Evolutionary conservation across 2,113 vertebrate species (phyloP).

Genomic region (Mixornis gularis): DNA sequence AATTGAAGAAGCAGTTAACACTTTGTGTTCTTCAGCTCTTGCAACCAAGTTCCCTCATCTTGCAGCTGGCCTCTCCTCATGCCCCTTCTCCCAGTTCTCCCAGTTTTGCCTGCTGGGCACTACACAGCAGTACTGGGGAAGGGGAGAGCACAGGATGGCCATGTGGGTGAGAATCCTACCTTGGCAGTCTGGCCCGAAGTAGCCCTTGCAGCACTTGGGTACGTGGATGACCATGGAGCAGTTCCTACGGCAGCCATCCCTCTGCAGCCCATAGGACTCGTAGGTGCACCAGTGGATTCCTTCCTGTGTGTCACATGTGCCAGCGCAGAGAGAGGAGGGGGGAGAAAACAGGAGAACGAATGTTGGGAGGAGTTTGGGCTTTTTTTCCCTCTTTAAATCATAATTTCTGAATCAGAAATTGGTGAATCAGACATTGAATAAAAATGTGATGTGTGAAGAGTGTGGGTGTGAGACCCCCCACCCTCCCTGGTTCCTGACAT

Average conservation of each 20-base stretch:
- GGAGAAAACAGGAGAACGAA: not conserved
- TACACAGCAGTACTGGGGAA: not conserved
- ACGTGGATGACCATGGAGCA: slow-evolving; percentile 77
- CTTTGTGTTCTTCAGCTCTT: not conserved
- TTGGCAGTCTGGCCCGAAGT: slow-evolving; percentile 85
- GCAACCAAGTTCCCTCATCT: not conserved
- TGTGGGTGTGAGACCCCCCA: not conserved
- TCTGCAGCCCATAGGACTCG: not conserved
- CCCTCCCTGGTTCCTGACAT: too few relatives aligned
- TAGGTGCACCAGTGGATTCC: slow-evolving; percentile 69
- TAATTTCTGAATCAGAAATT: not conserved
- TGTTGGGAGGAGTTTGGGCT: accelerated
- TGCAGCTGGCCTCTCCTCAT: accelerated
- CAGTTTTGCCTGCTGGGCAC: accelerated
- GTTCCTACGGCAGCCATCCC: slow-evolving; percentile 75
- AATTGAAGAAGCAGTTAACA: not conserved
- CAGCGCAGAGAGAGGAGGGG: accelerated
- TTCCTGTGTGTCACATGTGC: not conserved
- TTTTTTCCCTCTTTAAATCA: accelerated
- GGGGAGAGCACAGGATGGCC: accelerated
- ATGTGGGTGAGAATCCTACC: slow-evolving; percentile 62
- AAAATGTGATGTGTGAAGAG: not conserved
- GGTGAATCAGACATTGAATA: not conserved
- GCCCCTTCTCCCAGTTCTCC: accelerated
- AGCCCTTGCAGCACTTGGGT: slow-evolving; percentile 83